These are phyloP conservation scores for Odontamblyopus rebecca DNA, from an alignment of 2,797 vertebrate species.

Conservation along the genomic window DNA sequence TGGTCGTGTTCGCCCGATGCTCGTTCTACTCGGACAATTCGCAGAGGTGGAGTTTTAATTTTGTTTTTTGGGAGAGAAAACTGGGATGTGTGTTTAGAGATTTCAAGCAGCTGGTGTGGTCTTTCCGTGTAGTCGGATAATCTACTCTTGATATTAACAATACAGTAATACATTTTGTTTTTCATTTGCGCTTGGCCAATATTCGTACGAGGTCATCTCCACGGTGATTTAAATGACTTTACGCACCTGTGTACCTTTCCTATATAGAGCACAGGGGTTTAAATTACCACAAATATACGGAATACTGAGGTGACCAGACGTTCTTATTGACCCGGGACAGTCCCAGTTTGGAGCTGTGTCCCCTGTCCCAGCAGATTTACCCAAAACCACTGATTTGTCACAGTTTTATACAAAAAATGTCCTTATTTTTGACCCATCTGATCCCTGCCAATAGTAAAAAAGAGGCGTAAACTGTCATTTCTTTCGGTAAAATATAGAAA, in stretches of 20 bases:
- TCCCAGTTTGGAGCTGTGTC: too few species aligned
- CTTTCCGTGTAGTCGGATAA: not conserved
- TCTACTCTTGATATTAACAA: not conserved
- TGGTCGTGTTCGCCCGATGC: slow-evolving; percentile 52
- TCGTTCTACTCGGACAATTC: slow-evolving; percentile 30
- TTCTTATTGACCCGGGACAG: too few species aligned
- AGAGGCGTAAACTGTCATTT: too few species aligned
- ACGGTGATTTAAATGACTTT: not conserved
- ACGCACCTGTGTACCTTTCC: not conserved
- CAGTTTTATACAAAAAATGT: too few species aligned
- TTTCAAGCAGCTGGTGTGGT: not conserved
- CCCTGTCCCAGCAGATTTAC: too few species aligned
- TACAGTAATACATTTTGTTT: not conserved
- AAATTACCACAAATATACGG: not conserved
- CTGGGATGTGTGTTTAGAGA: not conserved
- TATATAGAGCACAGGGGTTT: not conserved
- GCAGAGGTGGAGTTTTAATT: slow-evolving; percentile 16
- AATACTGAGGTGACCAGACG: too few species aligned
- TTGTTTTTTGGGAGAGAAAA: slow-evolving; percentile 4
- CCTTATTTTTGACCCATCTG: too few species aligned
- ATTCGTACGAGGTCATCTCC: not conserved
- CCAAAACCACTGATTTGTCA: too few species aligned
- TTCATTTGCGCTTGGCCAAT: not conserved
- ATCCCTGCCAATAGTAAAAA: too few species aligned
- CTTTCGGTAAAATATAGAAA: too few species aligned